Conservation (phyloP, 2,888 invertebrate species). For the Pteria penguin region DNA sequence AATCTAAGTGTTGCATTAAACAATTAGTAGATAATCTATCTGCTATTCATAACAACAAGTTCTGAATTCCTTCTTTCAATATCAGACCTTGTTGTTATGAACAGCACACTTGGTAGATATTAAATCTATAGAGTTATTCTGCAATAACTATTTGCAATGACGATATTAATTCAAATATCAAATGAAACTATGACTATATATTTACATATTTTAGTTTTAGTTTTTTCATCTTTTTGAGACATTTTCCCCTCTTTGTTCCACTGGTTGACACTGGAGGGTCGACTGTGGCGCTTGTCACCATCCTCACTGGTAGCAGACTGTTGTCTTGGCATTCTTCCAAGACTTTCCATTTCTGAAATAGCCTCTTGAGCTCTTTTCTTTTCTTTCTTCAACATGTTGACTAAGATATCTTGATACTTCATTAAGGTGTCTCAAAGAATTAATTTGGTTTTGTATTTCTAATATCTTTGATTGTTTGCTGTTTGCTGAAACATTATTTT, state of each 20-base stretch:
- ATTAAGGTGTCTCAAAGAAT: not conserved
- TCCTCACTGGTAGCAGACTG: conserved; percentile 14
- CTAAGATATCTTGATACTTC: conserved; percentile 73
- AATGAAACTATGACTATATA: too few relatives aligned
- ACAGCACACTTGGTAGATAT: too few relatives aligned
- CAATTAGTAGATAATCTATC: too few relatives aligned
- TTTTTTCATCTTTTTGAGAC: conserved; percentile 61
- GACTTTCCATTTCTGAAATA: conserved; percentile 47
- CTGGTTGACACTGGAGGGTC: conserved; percentile 5
- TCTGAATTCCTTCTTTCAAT: too few relatives aligned
- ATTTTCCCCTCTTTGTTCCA: conserved; percentile 1
- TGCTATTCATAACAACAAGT: too few relatives aligned
- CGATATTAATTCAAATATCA: too few relatives aligned
- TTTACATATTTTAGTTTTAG: conserved; percentile 74
- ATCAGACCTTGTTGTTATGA: too few relatives aligned
- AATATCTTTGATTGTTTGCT: not conserved
- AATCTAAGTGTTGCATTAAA: too few relatives aligned
- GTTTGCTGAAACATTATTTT: too few relatives aligned
- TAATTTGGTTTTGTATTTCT: not conserved
- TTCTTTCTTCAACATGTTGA: conserved; percentile 80
- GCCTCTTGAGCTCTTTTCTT: conserved; percentile 75
- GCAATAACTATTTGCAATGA: too few relatives aligned
- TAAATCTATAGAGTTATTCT: too few relatives aligned
- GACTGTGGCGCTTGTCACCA: conserved; percentile 5
- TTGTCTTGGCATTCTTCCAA: conserved; percentile 28